phyloP scores from a whole-genome alignment of 1,140 invertebrate genomes.

The Zaprionus inermis region DNA sequence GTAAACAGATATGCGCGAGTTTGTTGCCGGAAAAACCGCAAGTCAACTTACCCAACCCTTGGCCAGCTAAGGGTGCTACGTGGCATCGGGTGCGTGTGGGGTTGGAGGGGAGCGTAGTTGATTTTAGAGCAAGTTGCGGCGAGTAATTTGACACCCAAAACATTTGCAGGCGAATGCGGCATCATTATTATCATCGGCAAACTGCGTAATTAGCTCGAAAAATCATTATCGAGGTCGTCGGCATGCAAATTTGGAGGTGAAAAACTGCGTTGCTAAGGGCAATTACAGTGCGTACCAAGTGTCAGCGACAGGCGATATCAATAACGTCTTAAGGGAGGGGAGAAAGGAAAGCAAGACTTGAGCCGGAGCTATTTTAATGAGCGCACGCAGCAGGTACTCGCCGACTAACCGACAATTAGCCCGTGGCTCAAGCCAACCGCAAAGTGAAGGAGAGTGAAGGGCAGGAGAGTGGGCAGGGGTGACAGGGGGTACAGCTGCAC shows the following conservation, averaged over 20 bases:
- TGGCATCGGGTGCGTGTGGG: too few relatives aligned
- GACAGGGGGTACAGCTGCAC: neutral
- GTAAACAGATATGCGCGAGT: slow-evolving; percentile 63
- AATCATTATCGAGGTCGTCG: slow-evolving; percentile 17
- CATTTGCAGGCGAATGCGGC: slow-evolving; percentile 6
- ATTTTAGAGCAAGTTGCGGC: slow-evolving; percentile 22
- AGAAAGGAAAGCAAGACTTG: neutral
- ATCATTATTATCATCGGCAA: slow-evolving; percentile 12
- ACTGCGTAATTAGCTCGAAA: slow-evolving; percentile 66
- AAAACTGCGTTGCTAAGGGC: slow-evolving; percentile 44
- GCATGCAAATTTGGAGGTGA: slow-evolving; percentile 58
- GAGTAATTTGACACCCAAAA: slow-evolving; percentile 69
- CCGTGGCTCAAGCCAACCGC: slow-evolving; percentile 53
- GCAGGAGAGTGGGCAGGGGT: too few relatives aligned
- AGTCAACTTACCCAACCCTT: slow-evolving; percentile 48
- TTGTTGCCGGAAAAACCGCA: slow-evolving; percentile 52
- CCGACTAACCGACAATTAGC: slow-evolving; percentile 59
- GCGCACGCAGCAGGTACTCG: slow-evolving; percentile 13
- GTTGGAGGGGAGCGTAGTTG: neutral
- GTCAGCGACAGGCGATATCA: slow-evolving; percentile 62
- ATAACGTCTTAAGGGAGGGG: slow-evolving; percentile 17
- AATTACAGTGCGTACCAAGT: slow-evolving; percentile 51
- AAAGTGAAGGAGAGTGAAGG: slow-evolving; percentile 36
- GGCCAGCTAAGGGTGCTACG: slow-evolving; percentile 25
- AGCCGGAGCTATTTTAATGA: slow-evolving; percentile 66